Evolutionary conservation across 2,113 vertebrate genomes (phyloP), one percentile per base, ranked within the genome.

Genomic region (Pterocles burchelli): DNA sequence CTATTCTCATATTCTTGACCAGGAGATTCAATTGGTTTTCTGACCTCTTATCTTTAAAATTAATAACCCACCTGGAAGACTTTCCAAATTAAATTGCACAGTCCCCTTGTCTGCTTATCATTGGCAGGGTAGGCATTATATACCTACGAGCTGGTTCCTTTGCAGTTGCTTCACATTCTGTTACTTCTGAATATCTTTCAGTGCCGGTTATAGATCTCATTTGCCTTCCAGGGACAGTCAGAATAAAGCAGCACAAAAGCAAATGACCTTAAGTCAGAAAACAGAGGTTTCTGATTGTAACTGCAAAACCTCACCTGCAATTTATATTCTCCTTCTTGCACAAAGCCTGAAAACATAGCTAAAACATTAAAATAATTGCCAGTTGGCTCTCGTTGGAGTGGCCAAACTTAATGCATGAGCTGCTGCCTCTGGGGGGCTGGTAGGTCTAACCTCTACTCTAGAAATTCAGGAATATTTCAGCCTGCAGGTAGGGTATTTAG

Each of bases 261-360:
- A 93, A 96, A 96, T 62, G 82, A 94, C 95, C 95, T 96, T 95
- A 96, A 96, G 88, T 93, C 93, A 96, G 90, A 92, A 96, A 96
- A 92, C 90, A 92, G 88, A 94, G 88, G 86, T 96, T 96, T 95
- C 90, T 75, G 88, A 55, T 82, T 93, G 70, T 91, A 87, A 89
- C 79, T 74, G 93, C 95, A 94, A 82, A 68, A 58, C 45, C 90
- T 94, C 77, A 87, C 96, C 93, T 92, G 92, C 92, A 73, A 96
- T 96, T 97, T 96, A 89, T 96, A 93, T 95, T 94, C 90, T 90
- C 72, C 93, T 72, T 61, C 61, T 33, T 75, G 52, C 80, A 93
- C 92, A 70, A 94, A 95, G 95, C 95, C 96, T 92, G 93, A 92
- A 94, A 95, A 96, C 94, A 92, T 89, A 87, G 80, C 96, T 95